These are phyloP conservation scores for Tinamus guttatus DNA, from an alignment of 2,113 vertebrate genomes.

Conservation along the genomic window DNA sequence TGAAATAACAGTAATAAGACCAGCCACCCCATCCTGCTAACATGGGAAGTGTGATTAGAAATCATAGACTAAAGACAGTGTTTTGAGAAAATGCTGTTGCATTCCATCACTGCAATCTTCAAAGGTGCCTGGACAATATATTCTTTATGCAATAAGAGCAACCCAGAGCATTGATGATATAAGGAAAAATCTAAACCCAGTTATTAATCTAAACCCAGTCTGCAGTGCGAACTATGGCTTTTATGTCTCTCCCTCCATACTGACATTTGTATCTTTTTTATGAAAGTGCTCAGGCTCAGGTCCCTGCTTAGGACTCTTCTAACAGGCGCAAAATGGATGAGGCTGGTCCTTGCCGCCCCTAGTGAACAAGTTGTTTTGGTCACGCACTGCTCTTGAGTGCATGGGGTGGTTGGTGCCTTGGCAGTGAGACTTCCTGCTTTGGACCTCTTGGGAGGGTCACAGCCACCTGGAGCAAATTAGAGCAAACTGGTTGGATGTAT, in stretches of 20 bases:
- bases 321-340: neutral
- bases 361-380: neutral
- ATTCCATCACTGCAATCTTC: neutral
- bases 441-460: neutral
- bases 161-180: neutral
- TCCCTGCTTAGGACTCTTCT: neutral
- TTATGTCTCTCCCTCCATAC: neutral
- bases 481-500: neutral
- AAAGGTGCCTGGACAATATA: neutral
- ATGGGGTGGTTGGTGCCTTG: neutral
- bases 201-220: neutral
- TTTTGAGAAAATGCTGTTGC: neutral
- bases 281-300: neutral
- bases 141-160: neutral
- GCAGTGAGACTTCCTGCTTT: neutral
- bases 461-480: neutral
- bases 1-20: neutral
- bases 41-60: neutral
- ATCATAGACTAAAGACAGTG: neutral
- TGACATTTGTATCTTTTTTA: neutral
- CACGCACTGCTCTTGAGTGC: neutral
- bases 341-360: constrained; percentile 10
- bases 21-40: neutral
- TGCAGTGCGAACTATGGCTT: neutral
- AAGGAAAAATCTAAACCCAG: neutral